Base-by-base conservation (phyloP, 1,140 invertebrate genomes). In the Centruroides vittatus region DNA sequence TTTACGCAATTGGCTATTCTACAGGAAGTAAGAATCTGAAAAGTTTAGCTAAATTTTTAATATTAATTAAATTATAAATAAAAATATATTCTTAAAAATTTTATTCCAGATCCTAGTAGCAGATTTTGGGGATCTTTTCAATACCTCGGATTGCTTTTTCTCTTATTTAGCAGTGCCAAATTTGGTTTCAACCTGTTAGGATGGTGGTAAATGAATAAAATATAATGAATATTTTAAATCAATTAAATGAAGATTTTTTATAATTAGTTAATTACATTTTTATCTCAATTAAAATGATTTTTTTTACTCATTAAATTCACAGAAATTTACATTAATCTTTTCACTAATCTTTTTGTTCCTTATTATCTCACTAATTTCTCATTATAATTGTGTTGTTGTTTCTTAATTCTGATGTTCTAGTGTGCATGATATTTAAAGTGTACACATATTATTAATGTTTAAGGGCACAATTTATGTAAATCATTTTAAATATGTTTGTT, bases 1-100 rank as follows among this genome's bases (percentile, higher is more conserved):
- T 70, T 7, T 79, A 78, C 70, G 74, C 78, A 5, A 62, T 69
- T n/a, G 78, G 78, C 0, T 79, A 79, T 65, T 78, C 77, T 65
- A 76, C 75, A 65, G 77, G 77, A 69, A 75, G 77, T 77, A 70
- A 57, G 63, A 23, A 46, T 41, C 47, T 23, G 62, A 34, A 12
- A 47, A 4, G 8, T 41, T 35, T 7, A n/a, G 8, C 6, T 11
- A 36, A 49, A 53, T 11, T 3, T 34, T 46, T 23, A 48, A 47
- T 4, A 35, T n/a, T n/a, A 11, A 34, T 34, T 11, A 53, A 35
- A 60, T 47, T 10, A 53, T 57, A 23, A 12, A 53, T 48, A 47
- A 9, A 51, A 48, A 59, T 10, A 52, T 64, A 62, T 57, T 62
- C 49, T 23, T 23, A 23, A 23, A 23, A 23, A 55, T 60, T 70